Percentiles rank a stretch among this genome's conserved stretches.
phyloP scores from a whole-genome alignment of 2,113 vertebrate genomes.

The Megaleporinus macrocephalus region DNA sequence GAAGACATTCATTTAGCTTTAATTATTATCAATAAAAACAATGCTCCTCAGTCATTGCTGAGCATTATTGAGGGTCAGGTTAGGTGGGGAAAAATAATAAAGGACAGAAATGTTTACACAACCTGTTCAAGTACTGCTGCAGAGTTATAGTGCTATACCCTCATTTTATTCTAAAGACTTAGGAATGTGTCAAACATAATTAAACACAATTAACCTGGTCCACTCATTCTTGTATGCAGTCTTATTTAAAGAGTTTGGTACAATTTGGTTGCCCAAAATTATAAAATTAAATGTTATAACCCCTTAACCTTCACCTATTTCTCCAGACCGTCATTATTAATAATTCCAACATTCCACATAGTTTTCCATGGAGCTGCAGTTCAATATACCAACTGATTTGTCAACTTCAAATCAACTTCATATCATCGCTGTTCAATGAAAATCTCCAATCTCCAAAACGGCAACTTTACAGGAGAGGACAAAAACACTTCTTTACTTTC shows the following conservation, averaged over 20 bases:
- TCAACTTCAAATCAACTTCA: no score
- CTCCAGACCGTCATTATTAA: no score
- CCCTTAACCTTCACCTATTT: no score
- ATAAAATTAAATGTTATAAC: no score
- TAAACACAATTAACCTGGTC: background rate
- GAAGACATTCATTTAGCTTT: background rate
- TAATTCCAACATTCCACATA: no score
- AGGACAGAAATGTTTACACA: background rate
- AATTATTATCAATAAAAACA: background rate
- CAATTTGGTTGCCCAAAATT: no score
- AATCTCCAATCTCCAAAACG: no score
- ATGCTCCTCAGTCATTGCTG: background rate
- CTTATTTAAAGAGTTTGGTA: background rate
- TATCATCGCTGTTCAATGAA: no score
- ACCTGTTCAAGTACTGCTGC: background rate
- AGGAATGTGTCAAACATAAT: background rate
- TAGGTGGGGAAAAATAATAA: background rate
- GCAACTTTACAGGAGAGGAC: no score
- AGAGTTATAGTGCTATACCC: background rate
- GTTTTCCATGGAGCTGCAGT: no score
- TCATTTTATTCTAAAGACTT: background rate
- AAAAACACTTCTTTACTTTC: no score
- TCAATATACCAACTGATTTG: no score
- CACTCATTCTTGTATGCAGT: background rate
- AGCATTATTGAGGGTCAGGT: background rate